A percentile compares a stretch with the other conserved stretches of the same genome.
These are phyloP conservation scores for Xanthia togata DNA, from an alignment of 2,888 invertebrate species.

Conservation along the genomic window DNA sequence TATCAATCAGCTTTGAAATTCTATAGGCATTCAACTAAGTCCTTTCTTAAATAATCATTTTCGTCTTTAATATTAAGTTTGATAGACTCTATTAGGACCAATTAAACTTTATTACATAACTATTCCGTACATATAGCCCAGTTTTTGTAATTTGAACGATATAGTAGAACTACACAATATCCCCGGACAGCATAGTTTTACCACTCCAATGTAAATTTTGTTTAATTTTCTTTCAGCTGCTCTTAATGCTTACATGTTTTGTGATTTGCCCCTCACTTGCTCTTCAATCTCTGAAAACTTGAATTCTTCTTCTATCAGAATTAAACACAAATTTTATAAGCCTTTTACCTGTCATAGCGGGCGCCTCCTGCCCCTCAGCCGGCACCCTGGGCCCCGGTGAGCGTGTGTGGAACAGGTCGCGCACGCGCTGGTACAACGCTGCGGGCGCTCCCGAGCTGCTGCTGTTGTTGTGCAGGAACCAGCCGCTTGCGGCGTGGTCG, in stretches of 20 bases:
- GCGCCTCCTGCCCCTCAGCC: conserved; percentile 87
- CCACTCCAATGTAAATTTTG: background rate
- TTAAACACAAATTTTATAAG: background rate
- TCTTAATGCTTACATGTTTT: no score
- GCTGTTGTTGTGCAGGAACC: conserved; percentile 93
- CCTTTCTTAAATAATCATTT: background rate
- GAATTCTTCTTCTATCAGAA: background rate
- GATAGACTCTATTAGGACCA: no score
- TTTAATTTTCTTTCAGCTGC: background rate
- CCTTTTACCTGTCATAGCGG: conserved; percentile 88
- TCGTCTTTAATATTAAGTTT: background rate
- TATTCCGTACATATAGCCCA: background rate
- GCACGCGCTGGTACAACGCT: conserved; percentile 95
- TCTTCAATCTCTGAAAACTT: background rate
- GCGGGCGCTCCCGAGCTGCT: conserved; percentile 89
- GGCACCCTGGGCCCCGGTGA: conserved; percentile 86
- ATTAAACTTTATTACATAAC: no score
- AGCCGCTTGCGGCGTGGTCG: conserved; percentile 90
- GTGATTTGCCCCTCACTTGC: background rate
- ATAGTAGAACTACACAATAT: background rate
- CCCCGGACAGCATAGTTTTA: no score
- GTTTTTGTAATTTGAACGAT: no score
- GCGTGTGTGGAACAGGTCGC: conserved; percentile 94
- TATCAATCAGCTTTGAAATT: background rate
- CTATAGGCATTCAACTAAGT: background rate